Evolutionary conservation across 2,888 invertebrate genomes (phyloP).

Genomic region (Rugalucina vietnamica): DNA sequence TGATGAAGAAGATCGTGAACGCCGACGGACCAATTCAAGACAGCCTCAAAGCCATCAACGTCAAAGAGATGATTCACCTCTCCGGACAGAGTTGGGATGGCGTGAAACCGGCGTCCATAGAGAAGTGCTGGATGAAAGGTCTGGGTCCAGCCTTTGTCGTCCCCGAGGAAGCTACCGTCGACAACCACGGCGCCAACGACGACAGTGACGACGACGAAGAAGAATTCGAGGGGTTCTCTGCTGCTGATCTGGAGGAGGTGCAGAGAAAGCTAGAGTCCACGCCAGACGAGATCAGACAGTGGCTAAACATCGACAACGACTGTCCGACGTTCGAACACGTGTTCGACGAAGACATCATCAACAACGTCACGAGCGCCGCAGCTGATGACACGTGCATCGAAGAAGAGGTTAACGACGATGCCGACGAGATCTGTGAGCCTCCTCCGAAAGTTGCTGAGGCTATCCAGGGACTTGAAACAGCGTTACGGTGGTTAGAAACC

Average conservation of each 20-base stretch:
- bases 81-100: not conserved
- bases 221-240: constrained; percentile 15
- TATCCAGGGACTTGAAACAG: not conserved
- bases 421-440: no score
- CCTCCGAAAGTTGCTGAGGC: not conserved
- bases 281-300: not conserved
- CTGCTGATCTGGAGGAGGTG: not conserved
- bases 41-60: not conserved
- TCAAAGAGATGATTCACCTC: constrained; percentile 6
- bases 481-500: not conserved
- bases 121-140: constrained; percentile 9
- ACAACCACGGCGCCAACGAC: not conserved
- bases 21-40: constrained; percentile 3
- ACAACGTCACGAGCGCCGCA: not conserved
- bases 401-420: not conserved
- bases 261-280: not conserved
- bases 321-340: not conserved
- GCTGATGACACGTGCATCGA: not conserved
- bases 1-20: constrained; percentile 6
- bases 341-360: not conserved
- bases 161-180: not conserved
- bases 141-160: not conserved
- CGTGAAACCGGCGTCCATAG: not conserved
- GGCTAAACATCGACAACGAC: not conserved
- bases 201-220: not conserved